phyloP scores from a whole-genome alignment of 2,113 vertebrate genomes.

The Leucopternis melanops region DNA sequence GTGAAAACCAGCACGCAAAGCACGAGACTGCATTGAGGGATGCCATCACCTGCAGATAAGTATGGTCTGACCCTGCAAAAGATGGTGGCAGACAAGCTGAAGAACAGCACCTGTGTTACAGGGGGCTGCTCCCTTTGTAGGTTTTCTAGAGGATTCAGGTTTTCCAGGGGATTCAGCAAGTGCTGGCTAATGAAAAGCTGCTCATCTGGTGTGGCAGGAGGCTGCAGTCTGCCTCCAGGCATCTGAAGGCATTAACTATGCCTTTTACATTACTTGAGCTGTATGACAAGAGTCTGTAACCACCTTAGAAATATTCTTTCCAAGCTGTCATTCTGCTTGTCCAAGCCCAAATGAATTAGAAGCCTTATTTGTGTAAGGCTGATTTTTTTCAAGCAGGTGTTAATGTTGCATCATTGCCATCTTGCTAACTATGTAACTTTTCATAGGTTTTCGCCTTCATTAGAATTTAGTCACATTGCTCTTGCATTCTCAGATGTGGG shows the following conservation, averaged over 20 bases:
- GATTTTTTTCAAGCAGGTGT: not conserved
- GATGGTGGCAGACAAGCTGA: too few species aligned
- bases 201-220: too few species aligned
- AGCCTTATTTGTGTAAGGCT: not conserved
- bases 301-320: not conserved
- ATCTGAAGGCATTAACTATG: not conserved
- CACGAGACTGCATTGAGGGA: accelerated
- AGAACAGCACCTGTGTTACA: too few species aligned
- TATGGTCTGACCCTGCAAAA: not conserved
- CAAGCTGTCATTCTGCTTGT: too few species aligned
- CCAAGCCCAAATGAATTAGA: not conserved
- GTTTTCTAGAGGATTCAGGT: not conserved
- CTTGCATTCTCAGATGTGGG: not conserved
- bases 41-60: not conserved
- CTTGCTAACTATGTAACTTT: not conserved
- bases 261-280: not conserved
- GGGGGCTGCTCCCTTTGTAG: not conserved
- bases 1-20: not conserved
- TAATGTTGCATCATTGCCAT: not conserved
- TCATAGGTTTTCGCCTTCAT: not conserved
- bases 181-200: not conserved
- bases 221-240: too few species aligned
- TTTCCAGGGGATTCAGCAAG: not conserved
- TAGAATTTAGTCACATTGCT: not conserved
- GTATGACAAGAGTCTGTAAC: not conserved